Conservation (phyloP, 1,140 invertebrate genomes). For the Papilio machaon region DNA sequence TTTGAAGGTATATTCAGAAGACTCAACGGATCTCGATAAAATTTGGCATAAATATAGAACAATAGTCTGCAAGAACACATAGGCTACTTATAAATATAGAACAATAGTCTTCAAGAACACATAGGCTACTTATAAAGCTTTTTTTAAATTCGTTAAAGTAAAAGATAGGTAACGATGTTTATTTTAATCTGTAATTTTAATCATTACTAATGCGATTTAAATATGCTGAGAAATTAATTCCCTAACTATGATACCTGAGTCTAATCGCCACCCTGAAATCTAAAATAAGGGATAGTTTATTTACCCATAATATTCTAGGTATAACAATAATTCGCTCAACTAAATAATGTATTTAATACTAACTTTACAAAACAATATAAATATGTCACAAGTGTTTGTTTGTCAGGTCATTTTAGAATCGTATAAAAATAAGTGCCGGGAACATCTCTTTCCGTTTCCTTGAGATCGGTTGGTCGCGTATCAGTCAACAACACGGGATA, state of each 20-base stretch:
- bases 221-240: neutral
- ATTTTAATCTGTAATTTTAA: neutral
- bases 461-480: slow-evolving; percentile 45
- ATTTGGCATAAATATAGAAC: too few species aligned
- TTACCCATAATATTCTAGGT: neutral
- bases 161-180: too few species aligned
- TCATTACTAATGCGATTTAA: neutral
- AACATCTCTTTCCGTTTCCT: slow-evolving; percentile 58
- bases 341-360: neutral
- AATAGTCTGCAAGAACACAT: too few species aligned
- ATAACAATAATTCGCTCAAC: neutral
- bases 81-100: too few species aligned
- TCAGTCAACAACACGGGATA: slow-evolving; percentile 49
- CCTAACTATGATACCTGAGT: too few species aligned
- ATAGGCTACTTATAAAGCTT: too few species aligned
- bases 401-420: slow-evolving; percentile 5
- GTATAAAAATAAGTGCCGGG: slow-evolving; percentile 48
- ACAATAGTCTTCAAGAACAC: too few species aligned
- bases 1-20: too few species aligned
- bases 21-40: too few species aligned
- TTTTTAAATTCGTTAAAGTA: too few species aligned
- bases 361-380: neutral
- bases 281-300: neutral
- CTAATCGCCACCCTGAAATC: neutral
- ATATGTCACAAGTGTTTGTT: neutral